Evolutionary conservation across 2,797 vertebrate genomes (phyloP), one percentile per base, ranked within the genome.

Genomic region (Sphenopsis melanotis): DNA sequence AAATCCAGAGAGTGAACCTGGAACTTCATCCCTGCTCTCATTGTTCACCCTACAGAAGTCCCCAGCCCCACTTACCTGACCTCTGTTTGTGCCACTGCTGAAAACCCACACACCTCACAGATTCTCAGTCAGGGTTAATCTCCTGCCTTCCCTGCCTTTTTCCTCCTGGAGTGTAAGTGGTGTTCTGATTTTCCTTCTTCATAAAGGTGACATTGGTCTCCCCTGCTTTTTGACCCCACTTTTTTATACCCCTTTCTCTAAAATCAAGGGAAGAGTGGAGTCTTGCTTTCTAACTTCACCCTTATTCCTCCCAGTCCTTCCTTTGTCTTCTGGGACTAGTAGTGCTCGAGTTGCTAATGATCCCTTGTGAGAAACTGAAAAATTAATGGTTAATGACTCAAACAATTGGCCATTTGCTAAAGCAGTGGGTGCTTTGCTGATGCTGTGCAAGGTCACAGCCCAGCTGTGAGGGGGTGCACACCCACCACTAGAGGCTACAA

Each of bases 21-120:
- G 1, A 52, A 39, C 20, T 3, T 89, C 44, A 39, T 16, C 29
- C 9, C 21, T n/a, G 12, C 5, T 11, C 11, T 5, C 3, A 2
- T 5, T 32, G 12, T 27, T 76, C 52, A 60, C 16, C 30, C 19
- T 60, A 30, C 26, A 37, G 55, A 57, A 71, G 15, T 12, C 24
- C 21, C 39, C 49, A 71, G 32, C 14, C 30, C 14, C 1, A 4
- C 17, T 64, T n/a, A 46, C 30, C 49, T 61, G 72, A 63, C 15
- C 32, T 9, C 30, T 66, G 27, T 34, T 44, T 89, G 41, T 75
- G 24, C 27, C 0, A 0, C 64, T 68, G 46, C 61, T 50, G 69
- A 36, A 42, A 60, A 36, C 30, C 39, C 15, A 10, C 0, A 0
- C 2, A 2, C 18, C n/a, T 83, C 9, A 0, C 30, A 75, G 36